Base-by-base conservation (phyloP, 1,140 invertebrate species). In the Mamestra configurata region DNA sequence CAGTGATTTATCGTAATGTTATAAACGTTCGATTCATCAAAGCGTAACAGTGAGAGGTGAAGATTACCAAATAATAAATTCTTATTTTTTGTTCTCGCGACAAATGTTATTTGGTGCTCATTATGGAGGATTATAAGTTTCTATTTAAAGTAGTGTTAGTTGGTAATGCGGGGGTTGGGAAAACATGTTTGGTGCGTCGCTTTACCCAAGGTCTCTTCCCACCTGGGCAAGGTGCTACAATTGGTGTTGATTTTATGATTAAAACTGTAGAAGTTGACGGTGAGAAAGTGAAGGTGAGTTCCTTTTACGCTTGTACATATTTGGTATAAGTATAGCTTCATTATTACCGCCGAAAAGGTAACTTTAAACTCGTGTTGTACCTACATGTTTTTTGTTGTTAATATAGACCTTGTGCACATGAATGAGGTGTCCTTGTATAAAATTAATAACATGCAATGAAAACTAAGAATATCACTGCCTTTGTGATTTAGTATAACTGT, bases 191-290 rank as follows among this genome's bases (percentile, higher is more conserved):
- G 59, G 98, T 99, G 59, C 96, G 98, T 82, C 96, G 98, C 87
- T 99, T 98, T 95, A 98, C 98, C 31, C 98, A 98, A 95, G 98
- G 98, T 0, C 95, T 99, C 20, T 99, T 99, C 96, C 98, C 98
- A 43, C 98, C 98, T 27, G 98, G 98, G 49, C 99, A 99, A 96
- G 99, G 99, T 75, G 99, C 99, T 79, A 99, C 99, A 2, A 99
- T 99, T 87, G 99, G 99, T 77, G 99, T 99, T 13, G 99, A 99
- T 96, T 99, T 99, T 92, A 99, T 99, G 97, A 99, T 99, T 89
- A 99, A 99, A 96, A 99, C 99, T 79, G 97, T 99, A 10, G 98
- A 99, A 96, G 98, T 99, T 78, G 99, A 99, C 93, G 99, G 99
- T 91, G 99, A 99, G 96, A 98, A 99, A 97, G 98, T 99, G 66